Evolutionary conservation across 2,113 vertebrate species (phyloP).

Genomic region (pig (Sus scrofa)): DNA sequence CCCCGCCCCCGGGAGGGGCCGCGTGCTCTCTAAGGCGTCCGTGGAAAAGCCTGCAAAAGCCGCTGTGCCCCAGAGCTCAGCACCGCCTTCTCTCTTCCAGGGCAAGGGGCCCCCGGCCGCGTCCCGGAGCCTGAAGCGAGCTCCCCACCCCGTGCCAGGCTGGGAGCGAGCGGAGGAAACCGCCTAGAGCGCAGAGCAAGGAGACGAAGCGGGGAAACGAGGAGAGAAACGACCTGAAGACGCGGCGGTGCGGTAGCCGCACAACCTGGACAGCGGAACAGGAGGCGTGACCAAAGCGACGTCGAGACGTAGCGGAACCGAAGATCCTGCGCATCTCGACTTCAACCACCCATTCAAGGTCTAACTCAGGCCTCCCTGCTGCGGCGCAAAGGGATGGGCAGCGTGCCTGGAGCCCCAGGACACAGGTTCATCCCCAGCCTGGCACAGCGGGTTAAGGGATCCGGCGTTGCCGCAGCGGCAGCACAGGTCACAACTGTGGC

Average conservation of each 20-base stretch:
- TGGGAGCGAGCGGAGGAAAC: no score
- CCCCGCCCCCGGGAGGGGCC: not conserved
- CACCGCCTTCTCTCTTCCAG: not conserved
- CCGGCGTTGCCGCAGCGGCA: no score
- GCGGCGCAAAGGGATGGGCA: no score
- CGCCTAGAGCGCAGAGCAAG: not conserved
- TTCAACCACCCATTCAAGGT: not conserved
- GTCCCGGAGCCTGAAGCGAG: not conserved
- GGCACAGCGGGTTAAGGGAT: no score
- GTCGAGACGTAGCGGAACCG: not conserved
- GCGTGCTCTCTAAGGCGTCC: no score
- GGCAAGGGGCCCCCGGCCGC: rapidly evolving
- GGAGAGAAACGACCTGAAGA: not conserved
- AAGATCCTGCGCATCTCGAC: not conserved
- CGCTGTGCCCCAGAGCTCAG: not conserved
- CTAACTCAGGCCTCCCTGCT: not conserved
- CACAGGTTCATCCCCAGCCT: no score
- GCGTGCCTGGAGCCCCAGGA: no score
- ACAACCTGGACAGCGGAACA: not conserved
- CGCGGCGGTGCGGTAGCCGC: not conserved
- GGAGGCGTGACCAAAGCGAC: not conserved
- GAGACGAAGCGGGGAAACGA: not conserved
- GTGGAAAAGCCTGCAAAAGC: not conserved
- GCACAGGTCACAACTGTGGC: no score
- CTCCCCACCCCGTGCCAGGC: rapidly evolving